Conservation (phyloP, 2,888 invertebrate genomes). For the Macaria notata region DNA sequence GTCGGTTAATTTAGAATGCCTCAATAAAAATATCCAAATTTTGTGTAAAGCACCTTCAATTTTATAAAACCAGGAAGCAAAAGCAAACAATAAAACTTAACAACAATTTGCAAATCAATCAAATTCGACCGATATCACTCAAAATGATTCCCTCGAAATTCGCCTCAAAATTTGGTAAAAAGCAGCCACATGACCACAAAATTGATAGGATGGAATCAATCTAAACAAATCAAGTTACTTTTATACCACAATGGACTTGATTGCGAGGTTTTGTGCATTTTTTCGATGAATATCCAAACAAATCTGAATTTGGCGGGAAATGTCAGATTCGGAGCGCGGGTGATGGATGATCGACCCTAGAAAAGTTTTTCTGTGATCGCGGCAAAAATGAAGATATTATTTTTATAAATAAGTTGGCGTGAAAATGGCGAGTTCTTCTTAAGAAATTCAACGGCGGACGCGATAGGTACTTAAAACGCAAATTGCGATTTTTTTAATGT, state of each 20-base stretch:
- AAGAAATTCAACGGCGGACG: no score
- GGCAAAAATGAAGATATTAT: background rate
- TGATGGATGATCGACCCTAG: constrained; percentile 55
- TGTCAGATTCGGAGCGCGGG: constrained; percentile 54
- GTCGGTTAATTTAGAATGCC: no score
- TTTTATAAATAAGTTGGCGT: background rate
- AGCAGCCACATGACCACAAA: constrained; percentile 43
- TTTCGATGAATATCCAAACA: constrained; percentile 50
- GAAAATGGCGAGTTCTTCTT: no score
- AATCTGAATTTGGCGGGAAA: constrained; percentile 56
- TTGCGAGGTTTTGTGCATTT: constrained; percentile 54
- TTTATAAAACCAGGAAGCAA: constrained; percentile 4
- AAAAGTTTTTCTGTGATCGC: background rate
- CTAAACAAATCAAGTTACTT: constrained; percentile 63
- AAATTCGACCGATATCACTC: constrained; percentile 28
- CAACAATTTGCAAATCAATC: constrained; percentile 27
- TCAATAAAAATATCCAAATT: no score
- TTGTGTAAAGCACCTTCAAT: no score
- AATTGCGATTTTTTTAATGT: no score
- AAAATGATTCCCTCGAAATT: constrained; percentile 43
- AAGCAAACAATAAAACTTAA: constrained; percentile 11
- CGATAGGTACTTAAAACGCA: no score
- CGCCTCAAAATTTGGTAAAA: constrained; percentile 47
- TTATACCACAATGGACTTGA: constrained; percentile 63
- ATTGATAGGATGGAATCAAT: constrained; percentile 65